These are phyloP conservation scores for Littorina saxatilis DNA, from an alignment of 1,140 invertebrate species.

Conservation along the genomic window DNA sequence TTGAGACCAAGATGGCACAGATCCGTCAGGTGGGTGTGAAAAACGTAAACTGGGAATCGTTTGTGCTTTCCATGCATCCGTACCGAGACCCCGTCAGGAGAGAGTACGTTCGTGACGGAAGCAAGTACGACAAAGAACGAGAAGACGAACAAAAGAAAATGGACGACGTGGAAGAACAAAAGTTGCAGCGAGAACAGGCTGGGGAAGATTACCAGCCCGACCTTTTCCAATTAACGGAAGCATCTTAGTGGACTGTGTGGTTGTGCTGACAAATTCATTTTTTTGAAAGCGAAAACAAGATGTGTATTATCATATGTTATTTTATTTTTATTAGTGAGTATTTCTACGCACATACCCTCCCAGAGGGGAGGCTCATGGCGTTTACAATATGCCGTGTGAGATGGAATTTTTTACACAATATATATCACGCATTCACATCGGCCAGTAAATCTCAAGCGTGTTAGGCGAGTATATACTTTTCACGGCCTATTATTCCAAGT, in stretches of 20 bases:
- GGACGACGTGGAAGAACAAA: conserved; percentile 27
- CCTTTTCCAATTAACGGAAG: conserved; percentile 65
- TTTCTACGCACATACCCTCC: too few relatives aligned
- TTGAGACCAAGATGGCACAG: conserved; percentile 68
- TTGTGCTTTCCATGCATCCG: conserved; percentile 69
- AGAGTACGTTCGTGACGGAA: conserved; percentile 66
- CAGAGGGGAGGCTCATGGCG: too few relatives aligned
- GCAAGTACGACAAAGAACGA: conserved; percentile 68
- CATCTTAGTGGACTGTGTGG: conserved; percentile 54
- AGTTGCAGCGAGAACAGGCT: conserved; percentile 40
- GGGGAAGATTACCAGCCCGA: conserved; percentile 62
- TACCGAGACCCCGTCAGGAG: conserved; percentile 64
- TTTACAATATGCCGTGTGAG: too few relatives aligned
- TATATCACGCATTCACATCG: too few relatives aligned
- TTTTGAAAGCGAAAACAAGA: too few relatives aligned
- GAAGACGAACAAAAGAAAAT: conserved; percentile 48
- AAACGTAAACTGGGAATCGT: conserved; percentile 74
- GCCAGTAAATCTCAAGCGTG: too few relatives aligned
- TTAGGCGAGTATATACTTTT: too few relatives aligned
- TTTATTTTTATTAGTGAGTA: too few relatives aligned
- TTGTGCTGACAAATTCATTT: too few relatives aligned
- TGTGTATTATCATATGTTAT: too few relatives aligned
- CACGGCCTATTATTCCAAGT: too few relatives aligned
- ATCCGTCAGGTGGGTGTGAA: conserved; percentile 67
- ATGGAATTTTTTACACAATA: too few relatives aligned